These are phyloP conservation scores for Poeciliopsis infans DNA, from an alignment of 2,797 vertebrate species.

Conservation along the genomic window DNA sequence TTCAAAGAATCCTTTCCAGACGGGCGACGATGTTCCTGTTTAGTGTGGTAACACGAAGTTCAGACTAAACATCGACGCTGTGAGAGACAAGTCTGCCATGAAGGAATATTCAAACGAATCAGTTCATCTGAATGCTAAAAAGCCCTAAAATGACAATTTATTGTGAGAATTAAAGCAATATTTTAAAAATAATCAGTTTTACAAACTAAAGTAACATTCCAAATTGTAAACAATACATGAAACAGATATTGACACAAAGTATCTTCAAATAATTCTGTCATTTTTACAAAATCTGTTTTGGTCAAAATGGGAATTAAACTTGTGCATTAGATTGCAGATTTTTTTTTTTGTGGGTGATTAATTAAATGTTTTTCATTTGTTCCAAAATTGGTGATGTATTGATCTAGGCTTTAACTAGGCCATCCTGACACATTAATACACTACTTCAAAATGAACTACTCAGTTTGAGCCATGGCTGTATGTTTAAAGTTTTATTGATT, in stretches of 20 bases:
- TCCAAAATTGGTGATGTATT: too few relatives aligned
- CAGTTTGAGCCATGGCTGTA: neutral
- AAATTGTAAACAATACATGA: neutral
- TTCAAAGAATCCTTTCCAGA: conserved; percentile 45
- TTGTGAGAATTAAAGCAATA: neutral
- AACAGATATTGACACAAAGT: neutral
- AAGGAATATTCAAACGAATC: neutral
- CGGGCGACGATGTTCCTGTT: conserved; percentile 47
- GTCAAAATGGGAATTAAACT: neutral
- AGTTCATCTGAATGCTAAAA: neutral
- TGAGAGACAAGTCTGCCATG: conserved; percentile 20
- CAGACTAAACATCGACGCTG: conserved; percentile 41
- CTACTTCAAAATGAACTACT: neutral
- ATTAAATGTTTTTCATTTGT: too few relatives aligned
- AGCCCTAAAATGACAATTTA: neutral
- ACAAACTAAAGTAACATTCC: neutral
- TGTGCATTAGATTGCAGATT: neutral
- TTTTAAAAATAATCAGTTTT: neutral
- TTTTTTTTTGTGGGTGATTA: neutral
- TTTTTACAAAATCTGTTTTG: neutral
- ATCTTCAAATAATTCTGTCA: neutral
- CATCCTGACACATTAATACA: neutral
- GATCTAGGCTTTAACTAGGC: neutral
- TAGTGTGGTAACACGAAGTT: conserved; percentile 33
- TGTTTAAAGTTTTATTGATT: neutral